These are phyloP conservation scores for Lepidocolaptes lacrymiger DNA, from an alignment of 2,797 vertebrate species.

Conservation along the genomic window DNA sequence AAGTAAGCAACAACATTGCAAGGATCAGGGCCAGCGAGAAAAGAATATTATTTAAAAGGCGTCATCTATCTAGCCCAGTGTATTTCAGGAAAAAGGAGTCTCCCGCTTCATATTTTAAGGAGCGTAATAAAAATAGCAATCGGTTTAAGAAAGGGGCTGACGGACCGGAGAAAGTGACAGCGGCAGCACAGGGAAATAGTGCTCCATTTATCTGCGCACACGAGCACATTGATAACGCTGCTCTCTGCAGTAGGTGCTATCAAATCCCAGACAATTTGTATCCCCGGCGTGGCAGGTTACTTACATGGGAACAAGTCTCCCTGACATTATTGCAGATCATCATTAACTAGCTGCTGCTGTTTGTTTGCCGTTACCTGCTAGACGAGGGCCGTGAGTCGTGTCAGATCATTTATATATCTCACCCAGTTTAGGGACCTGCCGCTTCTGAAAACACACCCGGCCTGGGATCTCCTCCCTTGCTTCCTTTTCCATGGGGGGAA, in stretches of 20 bases:
- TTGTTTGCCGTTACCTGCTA: conserved; percentile 7
- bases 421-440: neutral
- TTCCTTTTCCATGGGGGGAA: neutral
- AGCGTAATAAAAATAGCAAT: conserved; percentile 63
- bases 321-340: conserved; percentile 32
- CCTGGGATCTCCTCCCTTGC: neutral
- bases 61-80: conserved; percentile 43
- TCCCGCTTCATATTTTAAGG: conserved; percentile 63
- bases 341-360: conserved; percentile 38
- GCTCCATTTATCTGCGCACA: conserved; percentile 49
- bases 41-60: conserved; percentile 74
- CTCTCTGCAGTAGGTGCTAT: conserved; percentile 38
- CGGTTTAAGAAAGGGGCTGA: conserved; percentile 53
- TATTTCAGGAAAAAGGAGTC: conserved; percentile 69
- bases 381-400: neutral
- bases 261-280: conserved; percentile 53
- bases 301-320: conserved; percentile 41
- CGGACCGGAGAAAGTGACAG: conserved; percentile 49
- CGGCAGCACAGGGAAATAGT: conserved; percentile 26
- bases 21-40: conserved; percentile 64
- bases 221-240: conserved; percentile 33
- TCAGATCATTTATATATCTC: neutral
- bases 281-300: conserved; percentile 36
- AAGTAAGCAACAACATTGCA: conserved; percentile 74
- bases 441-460: neutral